phyloP scores from a whole-genome alignment of 2,888 invertebrate genomes.

The Coecobrya sp. region DNA sequence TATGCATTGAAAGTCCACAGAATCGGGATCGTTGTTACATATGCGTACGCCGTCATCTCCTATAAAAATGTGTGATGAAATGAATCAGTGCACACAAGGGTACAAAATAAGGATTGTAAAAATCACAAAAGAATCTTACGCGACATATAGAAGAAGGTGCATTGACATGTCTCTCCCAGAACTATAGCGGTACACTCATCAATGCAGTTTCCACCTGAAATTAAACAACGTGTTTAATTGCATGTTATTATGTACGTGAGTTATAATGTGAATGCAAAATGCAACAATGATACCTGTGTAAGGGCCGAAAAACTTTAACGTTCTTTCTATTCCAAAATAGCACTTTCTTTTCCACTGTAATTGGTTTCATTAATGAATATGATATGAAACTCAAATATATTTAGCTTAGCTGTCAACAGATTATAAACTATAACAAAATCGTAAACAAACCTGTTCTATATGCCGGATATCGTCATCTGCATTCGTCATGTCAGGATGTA shows the following conservation, averaged over 20 bases:
- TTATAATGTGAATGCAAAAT: too few species aligned
- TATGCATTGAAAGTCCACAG: slow-evolving; percentile 25
- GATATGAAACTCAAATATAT: too few species aligned
- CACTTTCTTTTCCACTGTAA: slow-evolving; percentile 65
- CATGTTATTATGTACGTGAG: too few species aligned
- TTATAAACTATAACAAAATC: too few species aligned
- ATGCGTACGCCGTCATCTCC: slow-evolving; percentile 52
- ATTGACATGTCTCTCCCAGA: slow-evolving; percentile 71
- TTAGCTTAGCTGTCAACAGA: too few species aligned
- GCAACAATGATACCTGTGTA: slow-evolving; percentile 80
- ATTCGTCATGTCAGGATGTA: slow-evolving; percentile 79
- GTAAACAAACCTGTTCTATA: slow-evolving; percentile 69
- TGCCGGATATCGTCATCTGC: slow-evolving; percentile 80
- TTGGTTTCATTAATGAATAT: too few species aligned
- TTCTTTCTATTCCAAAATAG: slow-evolving; percentile 76
- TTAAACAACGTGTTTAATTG: too few species aligned
- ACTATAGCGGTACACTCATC: slow-evolving; percentile 70
- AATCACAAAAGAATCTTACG: too few species aligned
- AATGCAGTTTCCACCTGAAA: slow-evolving; percentile 39
- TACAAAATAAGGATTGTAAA: too few species aligned
- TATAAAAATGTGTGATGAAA: too few species aligned
- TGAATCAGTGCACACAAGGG: too few species aligned
- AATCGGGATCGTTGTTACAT: slow-evolving; percentile 62
- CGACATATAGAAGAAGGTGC: slow-evolving; percentile 81
- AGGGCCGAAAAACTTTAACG: slow-evolving; percentile 75